Conservation (phyloP, 2,888 invertebrate genomes). For the Entomobrya proxima region DNA sequence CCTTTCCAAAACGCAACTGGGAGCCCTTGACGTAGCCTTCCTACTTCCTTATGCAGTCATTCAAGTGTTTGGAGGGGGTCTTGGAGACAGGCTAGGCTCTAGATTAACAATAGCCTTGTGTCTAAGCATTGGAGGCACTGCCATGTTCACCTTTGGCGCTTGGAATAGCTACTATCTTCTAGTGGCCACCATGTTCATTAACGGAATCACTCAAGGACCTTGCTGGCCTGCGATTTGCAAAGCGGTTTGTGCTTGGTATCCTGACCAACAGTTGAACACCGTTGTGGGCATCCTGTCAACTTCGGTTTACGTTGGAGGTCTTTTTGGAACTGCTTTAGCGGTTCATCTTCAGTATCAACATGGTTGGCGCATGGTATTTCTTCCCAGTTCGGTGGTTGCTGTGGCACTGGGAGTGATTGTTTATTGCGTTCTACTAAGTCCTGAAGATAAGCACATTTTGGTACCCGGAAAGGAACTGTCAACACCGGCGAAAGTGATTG, state of each 20-base stretch:
- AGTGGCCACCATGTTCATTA: constrained; percentile 77
- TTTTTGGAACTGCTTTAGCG: constrained; percentile 78
- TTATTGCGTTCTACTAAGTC: constrained; percentile 70
- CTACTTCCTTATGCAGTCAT: constrained; percentile 78
- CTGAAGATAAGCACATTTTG: constrained; percentile 71
- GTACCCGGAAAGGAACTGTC: constrained; percentile 72
- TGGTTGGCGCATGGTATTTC: constrained; percentile 78
- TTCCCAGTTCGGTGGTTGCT: constrained; percentile 77
- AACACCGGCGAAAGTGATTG: constrained; percentile 54
- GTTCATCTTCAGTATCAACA: constrained; percentile 77
- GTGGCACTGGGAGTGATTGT: constrained; percentile 76
- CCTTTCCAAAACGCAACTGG: constrained; percentile 77
- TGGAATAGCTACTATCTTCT: constrained; percentile 77
- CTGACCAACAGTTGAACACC: constrained; percentile 77
- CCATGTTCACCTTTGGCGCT: constrained; percentile 78
- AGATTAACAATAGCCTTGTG: constrained; percentile 77
- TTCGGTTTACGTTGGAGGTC: constrained; percentile 79
- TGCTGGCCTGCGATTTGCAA: constrained; percentile 79
- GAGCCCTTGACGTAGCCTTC: constrained; percentile 78
- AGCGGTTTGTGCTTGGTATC: constrained; percentile 78
- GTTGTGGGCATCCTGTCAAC: constrained; percentile 79
- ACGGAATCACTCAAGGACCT: constrained; percentile 78
- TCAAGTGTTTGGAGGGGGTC: constrained; percentile 78
- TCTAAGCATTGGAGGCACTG: constrained; percentile 76
- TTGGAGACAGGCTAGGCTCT: constrained; percentile 78